Conservation (phyloP, 2,113 vertebrate genomes). For the Phasianus colchicus region DNA sequence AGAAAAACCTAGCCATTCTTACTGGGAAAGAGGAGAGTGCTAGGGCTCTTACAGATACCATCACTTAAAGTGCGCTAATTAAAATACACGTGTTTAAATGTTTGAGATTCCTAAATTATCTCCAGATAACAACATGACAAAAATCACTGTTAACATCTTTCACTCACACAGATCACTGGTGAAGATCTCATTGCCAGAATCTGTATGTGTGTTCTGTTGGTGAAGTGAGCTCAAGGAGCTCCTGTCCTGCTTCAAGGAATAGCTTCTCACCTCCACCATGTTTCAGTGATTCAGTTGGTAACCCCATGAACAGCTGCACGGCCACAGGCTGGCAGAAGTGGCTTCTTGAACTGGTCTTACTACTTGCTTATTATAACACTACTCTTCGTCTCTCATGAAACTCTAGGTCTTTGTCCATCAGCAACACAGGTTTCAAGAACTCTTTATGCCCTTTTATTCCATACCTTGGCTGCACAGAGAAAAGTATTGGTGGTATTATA, state of each 20-base stretch:
- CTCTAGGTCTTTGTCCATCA: background rate
- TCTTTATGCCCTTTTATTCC: background rate
- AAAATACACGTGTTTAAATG: background rate
- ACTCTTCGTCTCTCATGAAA: background rate
- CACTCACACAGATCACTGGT: background rate
- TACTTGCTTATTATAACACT: background rate
- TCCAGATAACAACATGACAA: background rate
- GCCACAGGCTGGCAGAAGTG: background rate
- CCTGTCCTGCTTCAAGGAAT: background rate
- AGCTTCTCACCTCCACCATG: background rate
- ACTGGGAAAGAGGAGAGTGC: background rate
- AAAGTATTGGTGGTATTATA: background rate
- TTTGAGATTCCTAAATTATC: background rate
- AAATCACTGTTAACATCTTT: background rate
- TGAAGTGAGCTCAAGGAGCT: background rate
- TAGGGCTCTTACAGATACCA: background rate
- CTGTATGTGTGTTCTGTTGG: rapidly evolving
- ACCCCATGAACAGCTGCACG: background rate
- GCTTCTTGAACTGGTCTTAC: background rate
- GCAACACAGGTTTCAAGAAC: background rate
- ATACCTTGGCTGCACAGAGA: background rate
- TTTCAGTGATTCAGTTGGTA: rapidly evolving
- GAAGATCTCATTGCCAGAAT: background rate
- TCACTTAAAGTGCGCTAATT: background rate
- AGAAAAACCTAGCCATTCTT: background rate